Conservation (phyloP, 2,797 vertebrate genomes). For the Lindbergichthys nudifrons region DNA sequence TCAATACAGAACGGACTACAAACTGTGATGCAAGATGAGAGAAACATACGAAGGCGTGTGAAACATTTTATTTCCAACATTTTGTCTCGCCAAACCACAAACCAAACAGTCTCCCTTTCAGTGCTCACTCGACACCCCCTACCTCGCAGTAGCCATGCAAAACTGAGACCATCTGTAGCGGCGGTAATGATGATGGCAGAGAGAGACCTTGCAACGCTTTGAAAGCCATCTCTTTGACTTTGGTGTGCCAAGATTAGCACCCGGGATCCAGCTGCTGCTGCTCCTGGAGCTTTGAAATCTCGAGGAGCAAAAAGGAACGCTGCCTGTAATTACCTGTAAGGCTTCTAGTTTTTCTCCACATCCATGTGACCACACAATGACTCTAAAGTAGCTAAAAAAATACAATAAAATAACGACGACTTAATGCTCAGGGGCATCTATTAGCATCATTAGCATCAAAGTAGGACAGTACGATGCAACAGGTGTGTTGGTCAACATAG, state of each 20-base stretch:
- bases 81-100: constrained; percentile 54
- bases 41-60: constrained; percentile 38
- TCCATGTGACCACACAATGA: constrained; percentile 31
- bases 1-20: constrained; percentile 2
- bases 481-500: not conserved
- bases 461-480: too few relatives aligned
- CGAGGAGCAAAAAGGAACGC: constrained; percentile 56
- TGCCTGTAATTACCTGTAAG: constrained; percentile 72
- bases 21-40: constrained; percentile 51
- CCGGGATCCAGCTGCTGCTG: constrained; percentile 59
- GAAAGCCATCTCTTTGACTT: constrained; percentile 76
- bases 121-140: constrained; percentile 41
- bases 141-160: constrained; percentile 59
- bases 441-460: not conserved
- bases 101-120: constrained; percentile 50
- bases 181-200: constrained; percentile 71
- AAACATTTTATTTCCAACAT: constrained; percentile 61
- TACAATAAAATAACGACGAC: too few relatives aligned
- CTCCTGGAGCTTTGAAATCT: constrained; percentile 78
- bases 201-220: constrained; percentile 63
- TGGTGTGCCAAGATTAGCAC: constrained; percentile 72
- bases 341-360: constrained; percentile 54
- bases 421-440: not conserved
- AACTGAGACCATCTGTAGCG: constrained; percentile 72
- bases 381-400: too few relatives aligned